Percentiles rank a stretch among this genome's conserved stretches.
These are phyloP conservation scores for Apis cerana DNA, from an alignment of 1,140 invertebrate species.

Conservation along the genomic window DNA sequence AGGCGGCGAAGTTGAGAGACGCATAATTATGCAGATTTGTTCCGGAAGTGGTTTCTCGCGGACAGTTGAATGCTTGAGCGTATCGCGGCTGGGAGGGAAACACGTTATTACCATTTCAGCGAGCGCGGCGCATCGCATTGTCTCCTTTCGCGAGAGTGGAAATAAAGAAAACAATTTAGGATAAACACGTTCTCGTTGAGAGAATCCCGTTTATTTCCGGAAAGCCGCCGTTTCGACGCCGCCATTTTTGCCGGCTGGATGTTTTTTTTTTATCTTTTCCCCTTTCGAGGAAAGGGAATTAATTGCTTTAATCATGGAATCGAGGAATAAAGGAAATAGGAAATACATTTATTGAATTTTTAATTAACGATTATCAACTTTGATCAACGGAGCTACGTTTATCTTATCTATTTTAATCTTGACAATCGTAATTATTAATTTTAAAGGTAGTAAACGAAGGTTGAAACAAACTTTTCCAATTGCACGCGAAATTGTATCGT, in stretches of 20 bases:
- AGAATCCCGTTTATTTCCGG: slow-evolving; percentile 20
- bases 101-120: slow-evolving; percentile 46
- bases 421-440: too few species aligned
- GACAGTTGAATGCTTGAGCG: slow-evolving; percentile 49
- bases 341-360: too few species aligned
- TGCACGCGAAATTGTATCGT: too few species aligned
- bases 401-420: too few species aligned
- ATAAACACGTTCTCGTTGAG: slow-evolving; percentile 40
- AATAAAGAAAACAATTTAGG: slow-evolving; percentile 18
- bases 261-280: not conserved
- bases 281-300: too few species aligned
- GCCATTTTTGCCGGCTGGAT: not conserved
- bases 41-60: slow-evolving; percentile 37
- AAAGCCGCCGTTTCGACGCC: too few species aligned
- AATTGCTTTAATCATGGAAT: too few species aligned
- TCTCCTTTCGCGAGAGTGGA: slow-evolving; percentile 3
- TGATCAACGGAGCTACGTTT: too few species aligned
- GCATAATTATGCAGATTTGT: slow-evolving; percentile 56
- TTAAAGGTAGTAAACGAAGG: too few species aligned
- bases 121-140: slow-evolving; percentile 16
- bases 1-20: slow-evolving; percentile 23
- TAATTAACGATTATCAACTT: too few species aligned
- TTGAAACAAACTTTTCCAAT: too few species aligned
- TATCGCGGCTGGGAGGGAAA: slow-evolving; percentile 8
- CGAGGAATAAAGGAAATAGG: too few species aligned